Conservation (phyloP, 2,888 invertebrate genomes). For the Nasonia oneida region DNA sequence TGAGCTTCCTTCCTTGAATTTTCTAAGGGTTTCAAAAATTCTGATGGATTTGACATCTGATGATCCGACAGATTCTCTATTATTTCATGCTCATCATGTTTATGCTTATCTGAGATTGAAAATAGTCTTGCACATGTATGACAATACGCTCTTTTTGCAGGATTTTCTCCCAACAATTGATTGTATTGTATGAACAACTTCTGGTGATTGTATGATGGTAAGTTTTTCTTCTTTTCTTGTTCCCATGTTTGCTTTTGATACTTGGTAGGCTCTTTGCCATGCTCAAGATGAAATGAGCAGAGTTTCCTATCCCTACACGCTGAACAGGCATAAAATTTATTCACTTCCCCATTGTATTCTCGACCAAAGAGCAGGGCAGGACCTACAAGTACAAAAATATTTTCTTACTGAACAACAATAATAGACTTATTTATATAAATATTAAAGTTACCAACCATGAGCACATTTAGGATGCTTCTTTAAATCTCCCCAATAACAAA, state of each 20-base stretch:
- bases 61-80: conserved; percentile 81
- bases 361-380: conserved; percentile 87
- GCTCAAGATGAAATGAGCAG: conserved; percentile 86
- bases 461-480: conserved; percentile 85
- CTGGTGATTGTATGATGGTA: conserved; percentile 81
- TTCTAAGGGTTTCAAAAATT: conserved; percentile 85
- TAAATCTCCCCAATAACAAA: conserved; percentile 79
- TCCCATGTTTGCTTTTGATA: conserved; percentile 80
- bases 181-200: conserved; percentile 81
- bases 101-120: conserved; percentile 69
- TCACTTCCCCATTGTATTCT: conserved; percentile 77
- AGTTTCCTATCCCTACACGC: conserved; percentile 90
- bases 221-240: conserved; percentile 78
- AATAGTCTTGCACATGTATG: conserved; percentile 83
- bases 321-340: conserved; percentile 89
- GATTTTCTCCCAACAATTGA: conserved; percentile 77
- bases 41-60: conserved; percentile 83
- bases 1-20: conserved; percentile 92
- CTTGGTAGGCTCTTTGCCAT: conserved; percentile 79
- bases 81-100: conserved; percentile 83
- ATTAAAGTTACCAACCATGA: conserved; percentile 81
- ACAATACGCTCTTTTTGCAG: conserved; percentile 82
- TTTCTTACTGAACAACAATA: conserved; percentile 29
- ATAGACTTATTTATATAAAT: neutral
- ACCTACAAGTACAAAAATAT: conserved; percentile 69